phyloP scores from a whole-genome alignment of 2,888 invertebrate species.

The Acleris laterana region DNA sequence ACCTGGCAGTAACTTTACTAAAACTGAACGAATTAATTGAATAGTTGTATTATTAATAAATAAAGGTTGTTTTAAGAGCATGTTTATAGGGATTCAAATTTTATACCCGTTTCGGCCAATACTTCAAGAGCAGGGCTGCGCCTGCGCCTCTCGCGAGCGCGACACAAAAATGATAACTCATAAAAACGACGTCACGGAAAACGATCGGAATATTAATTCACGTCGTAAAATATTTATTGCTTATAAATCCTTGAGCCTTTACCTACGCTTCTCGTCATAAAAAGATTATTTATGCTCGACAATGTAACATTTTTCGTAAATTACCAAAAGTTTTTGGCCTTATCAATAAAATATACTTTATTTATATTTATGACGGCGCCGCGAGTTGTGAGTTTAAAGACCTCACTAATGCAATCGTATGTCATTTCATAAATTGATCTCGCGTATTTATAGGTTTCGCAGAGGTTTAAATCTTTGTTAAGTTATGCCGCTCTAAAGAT shows the following conservation, averaged over 20 bases:
- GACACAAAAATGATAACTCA: constrained; percentile 83
- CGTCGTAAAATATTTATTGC: constrained; percentile 84
- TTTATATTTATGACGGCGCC: constrained; percentile 80
- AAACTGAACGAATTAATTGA: constrained; percentile 64
- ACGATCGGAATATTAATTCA: constrained; percentile 84
- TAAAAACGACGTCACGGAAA: constrained; percentile 84
- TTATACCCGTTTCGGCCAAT: constrained; percentile 73
- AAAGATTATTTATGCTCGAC: constrained; percentile 84
- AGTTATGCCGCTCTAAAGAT: constrained; percentile 4
- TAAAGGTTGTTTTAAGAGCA: constrained; percentile 68
- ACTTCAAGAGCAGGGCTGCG: constrained; percentile 66
- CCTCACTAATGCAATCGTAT: constrained; percentile 49
- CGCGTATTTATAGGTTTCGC: constrained; percentile 42
- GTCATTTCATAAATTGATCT: constrained; percentile 55
- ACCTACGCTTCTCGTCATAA: constrained; percentile 84
- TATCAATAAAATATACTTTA: constrained; percentile 78
- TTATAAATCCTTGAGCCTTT: constrained; percentile 85
- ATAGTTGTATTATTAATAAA: constrained; percentile 68
- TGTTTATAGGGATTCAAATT: constrained; percentile 75
- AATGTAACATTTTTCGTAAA: constrained; percentile 83
- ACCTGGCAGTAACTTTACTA: constrained; percentile 37
- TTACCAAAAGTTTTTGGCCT: constrained; percentile 75
- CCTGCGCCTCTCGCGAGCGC: constrained; percentile 55
- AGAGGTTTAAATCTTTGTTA: constrained; percentile 21
- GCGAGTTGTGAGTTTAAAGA: constrained; percentile 57